Base-by-base conservation (phyloP, 2,888 invertebrate species). In the Calliphora vomitoria region DNA sequence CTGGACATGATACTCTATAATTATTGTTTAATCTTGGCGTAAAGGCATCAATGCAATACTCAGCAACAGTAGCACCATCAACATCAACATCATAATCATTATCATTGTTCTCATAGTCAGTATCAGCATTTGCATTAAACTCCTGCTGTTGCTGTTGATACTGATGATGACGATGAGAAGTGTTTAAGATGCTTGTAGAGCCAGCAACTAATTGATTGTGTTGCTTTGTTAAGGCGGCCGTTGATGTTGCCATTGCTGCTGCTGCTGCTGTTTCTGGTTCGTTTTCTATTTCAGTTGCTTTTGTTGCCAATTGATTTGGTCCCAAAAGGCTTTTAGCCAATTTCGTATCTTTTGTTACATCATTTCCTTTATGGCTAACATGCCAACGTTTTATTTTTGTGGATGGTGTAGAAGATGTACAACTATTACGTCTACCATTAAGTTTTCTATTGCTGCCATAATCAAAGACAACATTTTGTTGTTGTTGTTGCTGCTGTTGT, bases 221-320 rank as follows among this genome's bases (percentile, higher is more conserved):
- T 74, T 75, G 85, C 82, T 69, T 62, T 74, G 72, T 50, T 84
- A 69, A 64, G 72, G 60, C 75, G 53, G 11, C 47, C 64, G 58
- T 83, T 84, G 58, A 60, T 80, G 68, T 55, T 83, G 47, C 55
- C 74, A 60, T 78, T 76, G 74, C 60, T 75, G 66, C 82, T 82
- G 62, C 47, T 64, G 31, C 18, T 13, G n/a, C 71, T 60, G 71
- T 50, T 35, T 35, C 35, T 4, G 4, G 35, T 35, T 35, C 35
- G 35, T 35, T 35, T 35, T 35, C 35, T 35, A 35, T 41, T 66
- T 31, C 35, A 85, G 86, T 88, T 79, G 83, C 87, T 88, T 44
- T 79, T 87, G 69, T 84, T 89, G 79, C 79, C 81, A 84, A 82
- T 84, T 83, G 85, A 83, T 87, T 88, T 83, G 78, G 62, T 86